Evolutionary conservation across 2,888 invertebrate species (phyloP).

Genomic region (Fragum sueziense): DNA sequence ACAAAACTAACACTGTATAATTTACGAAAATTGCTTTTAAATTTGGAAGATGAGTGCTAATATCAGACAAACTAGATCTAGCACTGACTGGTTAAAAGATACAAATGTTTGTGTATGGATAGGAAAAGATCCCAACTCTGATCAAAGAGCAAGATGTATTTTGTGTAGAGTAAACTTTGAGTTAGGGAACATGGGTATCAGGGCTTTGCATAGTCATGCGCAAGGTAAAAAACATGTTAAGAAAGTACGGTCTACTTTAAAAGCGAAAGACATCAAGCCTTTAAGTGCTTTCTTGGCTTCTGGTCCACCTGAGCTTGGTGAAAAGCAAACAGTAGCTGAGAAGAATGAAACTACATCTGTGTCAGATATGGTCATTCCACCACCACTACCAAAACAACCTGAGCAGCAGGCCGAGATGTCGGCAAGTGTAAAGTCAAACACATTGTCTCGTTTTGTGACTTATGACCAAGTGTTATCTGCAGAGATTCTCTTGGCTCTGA

Average conservation of each 20-base stretch:
- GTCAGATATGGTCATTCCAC: slow-evolving; percentile 10
- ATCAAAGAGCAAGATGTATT: slow-evolving; percentile 17
- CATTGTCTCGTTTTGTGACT: slow-evolving; percentile 8
- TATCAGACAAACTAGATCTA: slow-evolving; percentile 21
- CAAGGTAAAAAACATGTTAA: slow-evolving; percentile 8
- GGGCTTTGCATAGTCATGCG: slow-evolving; percentile 1
- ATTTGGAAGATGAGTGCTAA: slow-evolving; percentile 2
- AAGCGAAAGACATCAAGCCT: slow-evolving; percentile 9
- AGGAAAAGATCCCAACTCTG: slow-evolving; percentile 17
- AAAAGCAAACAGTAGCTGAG: not conserved
- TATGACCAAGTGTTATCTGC: slow-evolving; percentile 14
- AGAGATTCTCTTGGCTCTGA: slow-evolving; percentile 13
- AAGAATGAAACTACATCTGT: not conserved
- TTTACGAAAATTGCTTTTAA: not conserved
- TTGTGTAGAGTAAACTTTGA: slow-evolving; percentile 23
- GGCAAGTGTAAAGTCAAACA: slow-evolving; percentile 7
- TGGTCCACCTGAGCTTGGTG: not conserved
- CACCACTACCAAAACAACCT: slow-evolving; percentile 7
- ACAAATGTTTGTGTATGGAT: slow-evolving; percentile 3
- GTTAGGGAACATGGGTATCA: slow-evolving; percentile 17
- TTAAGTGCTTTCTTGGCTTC: slow-evolving; percentile 23
- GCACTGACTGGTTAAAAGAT: slow-evolving; percentile 22
- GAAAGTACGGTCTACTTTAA: slow-evolving; percentile 8
- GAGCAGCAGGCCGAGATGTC: not conserved
- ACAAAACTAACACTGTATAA: too few species aligned